Evolutionary conservation across 2,888 invertebrate genomes (phyloP), one percentile per base, ranked within the genome.

Genomic region (Limnephilus marmoratus): DNA sequence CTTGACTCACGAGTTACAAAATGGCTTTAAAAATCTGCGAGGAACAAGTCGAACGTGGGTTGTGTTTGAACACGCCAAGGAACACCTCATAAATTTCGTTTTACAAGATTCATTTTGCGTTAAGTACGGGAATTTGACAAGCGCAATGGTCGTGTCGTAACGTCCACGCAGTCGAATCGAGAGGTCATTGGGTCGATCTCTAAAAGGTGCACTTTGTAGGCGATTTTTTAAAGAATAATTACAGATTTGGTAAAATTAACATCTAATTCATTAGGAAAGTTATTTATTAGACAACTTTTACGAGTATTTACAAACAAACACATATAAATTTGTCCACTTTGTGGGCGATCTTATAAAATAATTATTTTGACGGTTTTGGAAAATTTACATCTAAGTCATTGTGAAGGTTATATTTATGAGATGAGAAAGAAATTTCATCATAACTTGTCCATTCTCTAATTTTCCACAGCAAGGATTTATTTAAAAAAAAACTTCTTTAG

Each of bases 1-100:
- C 45, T 45, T 86, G 86, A 86, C 41, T 86, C 86, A 83, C 37
- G 24, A 41, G 86, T 86, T 86, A 45, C 86, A 86, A 86, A 86
- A 86, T 86, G 86, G n/a, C 45, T 9, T 49, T 86, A 45, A 86
- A 86, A 86, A 86, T 45, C 45, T 13, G 29, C 86, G 45, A 45
- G 13, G 86, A 45, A 37, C 86, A 68, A 86, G n/a, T 29, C 45
- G 86, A 68, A 68, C 86, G 86, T 86, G 86, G 86, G 86, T 29
- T 12, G 86, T 86, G 45, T 86, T 83, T 86, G 49, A 86, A 86
- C 86, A 86, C 45, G n/a, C 86, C 29, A 45, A 41, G 86, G 45
- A 86, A 86, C 86, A 86, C 86, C 86, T 49, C 86, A 29, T 86
- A 86, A 86, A 86, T 86, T 45, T 45, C 24, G 45, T 45, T 41